A percentile compares a stretch with the other conserved stretches of the same genome.
These are phyloP conservation scores for Psococerastis gibbosa DNA, from an alignment of 2,888 invertebrate species.

Conservation along the genomic window DNA sequence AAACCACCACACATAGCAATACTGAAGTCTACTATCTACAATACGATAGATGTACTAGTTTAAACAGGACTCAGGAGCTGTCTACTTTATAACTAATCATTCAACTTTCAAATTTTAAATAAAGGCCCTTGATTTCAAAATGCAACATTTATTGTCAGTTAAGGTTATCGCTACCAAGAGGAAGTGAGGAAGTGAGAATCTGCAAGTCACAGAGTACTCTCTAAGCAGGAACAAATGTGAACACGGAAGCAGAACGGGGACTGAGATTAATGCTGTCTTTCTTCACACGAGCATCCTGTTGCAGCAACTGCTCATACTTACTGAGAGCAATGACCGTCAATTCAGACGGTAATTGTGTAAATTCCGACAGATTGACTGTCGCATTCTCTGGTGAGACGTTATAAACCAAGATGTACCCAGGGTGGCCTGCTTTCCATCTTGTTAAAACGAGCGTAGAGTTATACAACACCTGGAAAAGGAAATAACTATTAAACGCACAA, in stretches of 20 bases:
- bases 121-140: too few species aligned
- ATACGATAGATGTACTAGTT: too few species aligned
- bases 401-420: constrained; percentile 51
- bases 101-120: too few species aligned
- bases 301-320: not conserved
- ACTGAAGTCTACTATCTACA: too few species aligned
- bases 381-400: constrained; percentile 36
- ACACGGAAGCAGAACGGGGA: not conserved
- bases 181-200: too few species aligned
- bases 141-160: too few species aligned
- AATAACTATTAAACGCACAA: too few species aligned
- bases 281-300: not conserved
- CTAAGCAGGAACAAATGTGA: constrained; percentile 1
- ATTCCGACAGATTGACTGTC: constrained; percentile 34
- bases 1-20: too few species aligned
- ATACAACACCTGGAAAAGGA: constrained; percentile 16
- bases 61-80: too few species aligned
- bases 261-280: not conserved
- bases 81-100: too few species aligned
- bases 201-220: not conserved
- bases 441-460: not conserved
- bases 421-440: constrained; percentile 54
- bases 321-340: constrained; percentile 41
- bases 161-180: too few species aligned
- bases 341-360: constrained; percentile 33